Conservation (phyloP, 2,888 invertebrate species). For the Rhodophaea formosa region DNA sequence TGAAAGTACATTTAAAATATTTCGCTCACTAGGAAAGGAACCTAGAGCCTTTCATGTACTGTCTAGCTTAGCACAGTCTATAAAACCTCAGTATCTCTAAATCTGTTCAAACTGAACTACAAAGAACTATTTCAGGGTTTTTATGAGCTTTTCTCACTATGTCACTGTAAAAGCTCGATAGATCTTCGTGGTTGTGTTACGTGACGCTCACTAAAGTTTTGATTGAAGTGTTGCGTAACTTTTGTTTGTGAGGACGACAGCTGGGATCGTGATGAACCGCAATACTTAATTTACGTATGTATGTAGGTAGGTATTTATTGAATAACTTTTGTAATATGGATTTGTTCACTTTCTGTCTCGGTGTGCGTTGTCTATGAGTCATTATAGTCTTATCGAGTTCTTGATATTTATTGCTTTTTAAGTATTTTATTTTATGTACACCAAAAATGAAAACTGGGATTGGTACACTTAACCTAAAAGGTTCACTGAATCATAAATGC, state of each 20-base stretch:
- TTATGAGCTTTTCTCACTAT: not conserved
- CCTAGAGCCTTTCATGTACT: no score
- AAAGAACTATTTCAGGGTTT: not conserved
- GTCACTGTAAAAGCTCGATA: not conserved
- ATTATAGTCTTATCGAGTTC: no score
- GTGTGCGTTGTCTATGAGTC: no score
- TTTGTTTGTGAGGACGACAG: conserved; percentile 32
- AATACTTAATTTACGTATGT: not conserved
- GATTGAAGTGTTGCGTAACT: conserved; percentile 45
- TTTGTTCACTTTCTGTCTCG: not conserved
- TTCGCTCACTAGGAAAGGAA: no score
- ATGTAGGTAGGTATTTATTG: not conserved
- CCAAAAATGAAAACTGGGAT: no score
- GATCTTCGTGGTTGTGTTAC: conserved; percentile 27
- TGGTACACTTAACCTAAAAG: no score
- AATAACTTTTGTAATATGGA: conserved; percentile 1
- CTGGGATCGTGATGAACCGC: conserved; percentile 17
- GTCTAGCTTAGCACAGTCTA: no score
- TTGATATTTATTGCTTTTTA: no score
- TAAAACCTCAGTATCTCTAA: not conserved
- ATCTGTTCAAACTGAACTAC: not conserved
- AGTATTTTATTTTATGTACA: no score
- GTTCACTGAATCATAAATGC: no score
- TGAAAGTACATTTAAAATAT: no score
- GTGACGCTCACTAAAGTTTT: conserved; percentile 34